Base-by-base conservation (phyloP, 2,797 vertebrate species). In the Crenuchus spilurus region DNA sequence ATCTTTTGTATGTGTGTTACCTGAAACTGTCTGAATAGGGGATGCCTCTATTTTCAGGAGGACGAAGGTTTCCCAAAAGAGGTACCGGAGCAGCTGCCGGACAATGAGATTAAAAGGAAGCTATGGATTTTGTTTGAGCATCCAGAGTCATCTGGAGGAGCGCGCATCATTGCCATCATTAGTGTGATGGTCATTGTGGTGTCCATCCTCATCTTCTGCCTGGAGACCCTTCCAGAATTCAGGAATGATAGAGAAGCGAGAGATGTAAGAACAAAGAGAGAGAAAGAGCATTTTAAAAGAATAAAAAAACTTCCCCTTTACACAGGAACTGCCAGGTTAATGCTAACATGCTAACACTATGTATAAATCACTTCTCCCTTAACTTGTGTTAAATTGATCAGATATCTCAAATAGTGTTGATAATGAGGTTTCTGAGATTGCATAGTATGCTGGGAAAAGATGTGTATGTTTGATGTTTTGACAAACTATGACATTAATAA, bases 201-300 rank as follows among this genome's bases (percentile, higher is more conserved):
- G 80, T 99, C 97, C 84, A 98, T 99, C 48, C 94, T 97, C 52
- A 96, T 99, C 81, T 99, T 99, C 93, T 99, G 97, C 82, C 81
- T 99, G 39, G 96, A 99, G 90, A 98, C 97, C 0, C 86, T 99
- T 76, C 97, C 97, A 0, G 95, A 97, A 79, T 99, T 99, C 87
- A 94, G 94, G 67, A 76, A 82, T 0, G 95, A 96, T 37, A 94
- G 90, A 35, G 94, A 97, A 4, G 74, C 65, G 57, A 84, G 89
- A 77, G 92, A 93, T 92, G 91, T 93, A 84, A 92, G 85, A 16
- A 22, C n/a, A 10, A 3, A 63, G n/a, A 14, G 7, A 28, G 30
- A 28, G 49, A 42, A 26, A 4, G 48, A 64, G 16, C n/a, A n/a
- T n/a, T n/a, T n/a, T n/a, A n/a, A n/a, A n/a, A n/a, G n/a, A n/a